Evolutionary conservation across 2,797 vertebrate species (phyloP).

Genomic region (Notamacropus eugenii): DNA sequence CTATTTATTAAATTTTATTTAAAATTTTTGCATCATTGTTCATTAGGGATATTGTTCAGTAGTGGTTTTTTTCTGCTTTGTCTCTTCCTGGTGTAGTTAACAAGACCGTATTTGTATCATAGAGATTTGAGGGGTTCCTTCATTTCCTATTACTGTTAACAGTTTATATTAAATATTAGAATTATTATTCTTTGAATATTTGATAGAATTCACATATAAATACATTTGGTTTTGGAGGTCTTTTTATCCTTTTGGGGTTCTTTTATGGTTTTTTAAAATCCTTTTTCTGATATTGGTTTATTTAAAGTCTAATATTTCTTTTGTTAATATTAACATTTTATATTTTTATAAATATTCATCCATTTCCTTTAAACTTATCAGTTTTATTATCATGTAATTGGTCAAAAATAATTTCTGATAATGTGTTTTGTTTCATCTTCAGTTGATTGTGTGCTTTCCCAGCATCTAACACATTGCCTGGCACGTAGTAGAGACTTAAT

Average conservation of each 20-base stretch:
- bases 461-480: background rate
- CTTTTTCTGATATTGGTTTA: background rate
- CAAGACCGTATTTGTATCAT: background rate
- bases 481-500: background rate
- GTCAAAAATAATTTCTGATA: background rate
- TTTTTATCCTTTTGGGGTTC: too few relatives aligned
- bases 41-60: background rate
- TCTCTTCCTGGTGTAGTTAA: too few relatives aligned
- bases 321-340: background rate
- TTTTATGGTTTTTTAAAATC: too few relatives aligned
- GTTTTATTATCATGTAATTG: background rate
- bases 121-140: background rate
- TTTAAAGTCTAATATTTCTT: background rate
- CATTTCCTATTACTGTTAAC: background rate
- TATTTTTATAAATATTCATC: background rate
- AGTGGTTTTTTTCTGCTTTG: background rate
- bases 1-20: background rate
- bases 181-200: background rate
- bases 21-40: background rate
- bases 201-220: background rate
- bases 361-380: background rate
- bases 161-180: background rate
- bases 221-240: background rate
- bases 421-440: background rate
- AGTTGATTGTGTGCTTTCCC: background rate